Percentiles rank a stretch among this genome's conserved stretches.
phyloP scores from a whole-genome alignment of 2,888 invertebrate genomes.

The Ornithoptera priamus region DNA sequence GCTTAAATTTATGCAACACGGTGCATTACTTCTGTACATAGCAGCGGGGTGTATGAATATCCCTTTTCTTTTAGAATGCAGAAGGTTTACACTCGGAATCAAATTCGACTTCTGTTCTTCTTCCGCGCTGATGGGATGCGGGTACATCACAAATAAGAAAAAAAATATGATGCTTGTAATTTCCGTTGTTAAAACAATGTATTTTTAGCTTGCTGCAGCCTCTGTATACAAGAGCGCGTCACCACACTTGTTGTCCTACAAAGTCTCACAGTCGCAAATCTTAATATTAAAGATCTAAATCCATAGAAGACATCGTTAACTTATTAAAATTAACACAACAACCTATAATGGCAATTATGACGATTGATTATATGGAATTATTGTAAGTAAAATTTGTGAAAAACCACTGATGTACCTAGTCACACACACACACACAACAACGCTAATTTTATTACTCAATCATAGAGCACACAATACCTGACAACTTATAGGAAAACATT shows the following conservation, averaged over 20 bases:
- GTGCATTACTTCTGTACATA: constrained; percentile 89
- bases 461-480: constrained; percentile 8
- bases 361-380: constrained; percentile 4
- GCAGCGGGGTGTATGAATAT: constrained; percentile 92
- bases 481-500: neutral
- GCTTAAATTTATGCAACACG: constrained; percentile 55
- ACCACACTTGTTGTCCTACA: constrained; percentile 70
- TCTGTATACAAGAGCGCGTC: constrained; percentile 66
- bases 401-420: neutral
- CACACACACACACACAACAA: constrained; percentile 7
- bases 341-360: neutral
- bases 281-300: constrained; percentile 67
- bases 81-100: constrained; percentile 82
- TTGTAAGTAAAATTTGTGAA: constrained; percentile 7
- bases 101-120: constrained; percentile 79
- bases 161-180: constrained; percentile 60
- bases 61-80: constrained; percentile 92
- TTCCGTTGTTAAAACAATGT: constrained; percentile 58
- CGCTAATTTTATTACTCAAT: constrained; percentile 20
- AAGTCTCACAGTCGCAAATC: constrained; percentile 50
- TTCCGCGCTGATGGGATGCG: constrained; percentile 82
- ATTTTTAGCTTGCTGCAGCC: constrained; percentile 64
- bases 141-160: constrained; percentile 83
- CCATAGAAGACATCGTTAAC: constrained; percentile 74
- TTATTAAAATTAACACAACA: constrained; percentile 29